Percentiles rank a stretch among this genome's conserved stretches.
Conservation (phyloP, 2,888 invertebrate genomes). For the Lasius fuliginosus region DNA sequence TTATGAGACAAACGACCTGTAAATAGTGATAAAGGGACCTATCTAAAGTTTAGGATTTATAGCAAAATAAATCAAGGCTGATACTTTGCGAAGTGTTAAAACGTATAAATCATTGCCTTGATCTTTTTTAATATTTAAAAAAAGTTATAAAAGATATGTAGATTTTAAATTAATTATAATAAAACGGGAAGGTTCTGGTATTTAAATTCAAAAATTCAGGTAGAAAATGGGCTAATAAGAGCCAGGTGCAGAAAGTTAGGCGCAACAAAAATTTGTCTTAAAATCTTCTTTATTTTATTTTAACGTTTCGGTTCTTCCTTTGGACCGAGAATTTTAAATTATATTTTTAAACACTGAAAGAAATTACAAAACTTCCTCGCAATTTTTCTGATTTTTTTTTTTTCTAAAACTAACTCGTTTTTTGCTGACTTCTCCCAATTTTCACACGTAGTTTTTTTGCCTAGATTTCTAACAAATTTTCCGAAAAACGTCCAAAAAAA, state of each 20-base stretch:
- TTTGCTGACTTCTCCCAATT: neutral
- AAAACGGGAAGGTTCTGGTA: too few species aligned
- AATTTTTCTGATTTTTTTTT: neutral
- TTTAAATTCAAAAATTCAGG: too few species aligned
- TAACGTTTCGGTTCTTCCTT: too few species aligned
- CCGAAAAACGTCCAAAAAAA: neutral
- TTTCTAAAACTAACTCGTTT: neutral
- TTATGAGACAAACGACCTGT: constrained; percentile 35
- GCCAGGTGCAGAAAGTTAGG: too few species aligned
- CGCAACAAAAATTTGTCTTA: too few species aligned
- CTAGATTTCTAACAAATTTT: neutral
- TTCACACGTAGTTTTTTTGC: neutral
- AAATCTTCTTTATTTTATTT: too few species aligned
- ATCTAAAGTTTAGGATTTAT: constrained; percentile 31
- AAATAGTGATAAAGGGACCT: constrained; percentile 34
- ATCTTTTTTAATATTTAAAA: neutral
- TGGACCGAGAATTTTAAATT: neutral
- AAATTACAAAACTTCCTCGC: neutral
- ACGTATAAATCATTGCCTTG: neutral
- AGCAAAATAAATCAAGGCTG: constrained; percentile 5
- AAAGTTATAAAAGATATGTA: neutral
- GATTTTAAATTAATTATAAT: neutral
- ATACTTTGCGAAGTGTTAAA: neutral
- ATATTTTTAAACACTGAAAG: neutral
- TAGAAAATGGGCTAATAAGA: too few species aligned